phyloP scores from a whole-genome alignment of 2,113 vertebrate genomes.

The Genyomyrus donnyi region DNA sequence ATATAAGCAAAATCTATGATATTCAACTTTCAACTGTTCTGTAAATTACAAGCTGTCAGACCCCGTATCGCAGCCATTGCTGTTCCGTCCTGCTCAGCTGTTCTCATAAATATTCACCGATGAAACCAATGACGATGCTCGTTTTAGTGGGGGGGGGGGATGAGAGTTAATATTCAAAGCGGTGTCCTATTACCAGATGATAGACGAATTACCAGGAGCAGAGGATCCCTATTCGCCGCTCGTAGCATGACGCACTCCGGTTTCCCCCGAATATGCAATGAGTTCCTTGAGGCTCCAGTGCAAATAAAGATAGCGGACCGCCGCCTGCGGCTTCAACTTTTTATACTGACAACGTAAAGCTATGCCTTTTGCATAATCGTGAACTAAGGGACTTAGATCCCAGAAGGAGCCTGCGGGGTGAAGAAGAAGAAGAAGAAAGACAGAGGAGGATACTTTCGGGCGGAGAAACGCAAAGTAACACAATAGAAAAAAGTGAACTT shows the following conservation, averaged over 20 bases:
- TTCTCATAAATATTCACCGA: constrained; percentile 5
- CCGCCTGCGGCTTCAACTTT: constrained; percentile 44
- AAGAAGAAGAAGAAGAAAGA: constrained; percentile 28
- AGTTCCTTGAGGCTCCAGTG: constrained; percentile 43
- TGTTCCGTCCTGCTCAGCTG: background rate
- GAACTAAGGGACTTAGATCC: constrained; percentile 57
- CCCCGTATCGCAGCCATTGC: background rate
- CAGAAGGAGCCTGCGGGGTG: constrained; percentile 52
- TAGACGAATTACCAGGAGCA: constrained; percentile 2
- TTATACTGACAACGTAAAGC: constrained; percentile 57
- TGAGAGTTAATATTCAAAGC: constrained; percentile 26
- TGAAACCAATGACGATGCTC: background rate
- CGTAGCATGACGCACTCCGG: constrained; percentile 39
- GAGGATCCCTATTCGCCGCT: constrained; percentile 45
- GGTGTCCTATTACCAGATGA: background rate
- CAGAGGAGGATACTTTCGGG: background rate
- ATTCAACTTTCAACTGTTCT: background rate
- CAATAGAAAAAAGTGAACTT: background rate
- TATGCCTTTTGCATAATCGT: constrained; percentile 57
- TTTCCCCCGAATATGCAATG: constrained; percentile 51
- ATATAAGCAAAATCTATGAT: background rate
- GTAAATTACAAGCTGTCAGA: background rate
- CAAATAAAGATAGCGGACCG: constrained; percentile 66
- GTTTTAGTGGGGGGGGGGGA: background rate
- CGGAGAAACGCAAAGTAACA: background rate